Base-by-base conservation (phyloP, 1,140 invertebrate genomes). In the Babylonia areolata region DNA sequence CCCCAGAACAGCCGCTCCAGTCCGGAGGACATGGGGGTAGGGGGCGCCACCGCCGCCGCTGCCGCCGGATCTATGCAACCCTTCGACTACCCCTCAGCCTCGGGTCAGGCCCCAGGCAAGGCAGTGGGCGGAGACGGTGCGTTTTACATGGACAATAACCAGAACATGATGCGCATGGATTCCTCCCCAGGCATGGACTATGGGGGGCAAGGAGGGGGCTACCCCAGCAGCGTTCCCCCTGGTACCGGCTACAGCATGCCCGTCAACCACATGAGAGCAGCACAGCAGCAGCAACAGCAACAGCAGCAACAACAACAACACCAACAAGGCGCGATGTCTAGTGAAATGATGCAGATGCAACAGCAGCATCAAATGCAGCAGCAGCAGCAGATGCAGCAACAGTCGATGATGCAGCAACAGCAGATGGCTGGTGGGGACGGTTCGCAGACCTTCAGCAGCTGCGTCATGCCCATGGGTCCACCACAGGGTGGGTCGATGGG, bases 131-230 rank as follows among this genome's bases (percentile, higher is more conserved):
- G 33, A 15, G 88, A 87, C 71, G 86, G 85, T 71, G 84, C 87
- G 35, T 92, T 88, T 85, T 90, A 90, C 81, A 88, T 92, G 86
- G 91, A 93, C 86, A 89, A 86, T 84, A 92, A 92, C 84, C 91
- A 93, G 87, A 93, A 93, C 85, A 88, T 91, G 86, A 89, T 92
- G 87, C 86, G 88, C 75, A 90, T 93, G 80, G 90, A 91, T 35
- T 69, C 88, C 23, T 85, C 84, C 23, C 75, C 75, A 9, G 58
- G 85, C 12, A 64, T 81, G 37, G 87, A 85, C 33, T 85, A 82
- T 58, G 64, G 37, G 6, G 39, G 35, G 35, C 85, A 79, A 23
- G 37, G 75, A 23, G 77, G 78, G 58, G 54, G 33, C 23, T 80
- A 79, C 46, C 75, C 40, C 28, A 79, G 39, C 39, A 35, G 35